Evolutionary conservation across 2,113 vertebrate species (phyloP).

Genomic region (Leucopsar rothschildi): DNA sequence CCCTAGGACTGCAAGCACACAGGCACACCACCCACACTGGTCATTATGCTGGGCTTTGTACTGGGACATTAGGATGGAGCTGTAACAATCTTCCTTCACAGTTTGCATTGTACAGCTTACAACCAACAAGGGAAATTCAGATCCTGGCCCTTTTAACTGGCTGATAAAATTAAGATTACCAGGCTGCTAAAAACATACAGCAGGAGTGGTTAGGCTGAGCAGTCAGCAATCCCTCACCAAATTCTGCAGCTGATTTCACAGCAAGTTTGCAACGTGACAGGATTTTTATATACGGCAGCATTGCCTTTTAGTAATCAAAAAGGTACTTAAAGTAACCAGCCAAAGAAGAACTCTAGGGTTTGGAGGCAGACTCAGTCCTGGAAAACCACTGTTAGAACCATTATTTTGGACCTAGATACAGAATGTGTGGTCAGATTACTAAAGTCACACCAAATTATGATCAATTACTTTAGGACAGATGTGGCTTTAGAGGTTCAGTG

Average conservation of each 20-base stretch:
- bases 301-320: background rate
- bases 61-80: background rate
- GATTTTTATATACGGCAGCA: background rate
- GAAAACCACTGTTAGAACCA: background rate
- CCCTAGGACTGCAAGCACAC: background rate
- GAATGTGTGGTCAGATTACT: background rate
- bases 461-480: conserved; percentile 1
- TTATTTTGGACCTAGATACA: background rate
- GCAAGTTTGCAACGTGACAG: background rate
- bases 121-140: background rate
- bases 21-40: background rate
- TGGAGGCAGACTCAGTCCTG: background rate
- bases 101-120: background rate
- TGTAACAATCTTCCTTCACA: background rate
- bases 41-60: background rate
- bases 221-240: background rate
- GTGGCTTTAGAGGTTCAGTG: conserved; percentile 27
- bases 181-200: background rate
- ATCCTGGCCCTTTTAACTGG: background rate
- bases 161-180: background rate
- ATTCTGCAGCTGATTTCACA: conserved; percentile 8
- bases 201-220: background rate
- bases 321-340: background rate
- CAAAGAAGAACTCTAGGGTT: background rate
- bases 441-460: background rate